Percentiles rank a stretch among this genome's conserved stretches.
phyloP scores from a whole-genome alignment of 30 jellyfish, hydroid and myxozoan genomes.

The Rhopilema esculentum region DNA sequence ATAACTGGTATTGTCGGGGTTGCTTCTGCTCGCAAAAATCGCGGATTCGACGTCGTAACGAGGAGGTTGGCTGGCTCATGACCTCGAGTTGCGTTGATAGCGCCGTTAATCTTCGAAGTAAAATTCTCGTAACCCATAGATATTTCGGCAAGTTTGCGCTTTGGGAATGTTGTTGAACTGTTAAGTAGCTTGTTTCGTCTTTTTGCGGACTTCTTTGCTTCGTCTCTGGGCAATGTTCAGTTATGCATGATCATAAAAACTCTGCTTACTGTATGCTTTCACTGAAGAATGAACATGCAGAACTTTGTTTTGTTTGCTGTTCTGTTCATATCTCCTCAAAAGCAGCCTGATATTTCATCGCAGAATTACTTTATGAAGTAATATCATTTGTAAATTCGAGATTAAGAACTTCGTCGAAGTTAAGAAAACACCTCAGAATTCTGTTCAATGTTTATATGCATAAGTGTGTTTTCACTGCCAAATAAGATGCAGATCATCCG shows the following conservation, averaged over 20 bases:
- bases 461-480: neutral
- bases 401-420: neutral
- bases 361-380: neutral
- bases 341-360: too few relatives aligned
- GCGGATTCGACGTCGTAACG: neutral
- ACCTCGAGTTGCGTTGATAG: neutral
- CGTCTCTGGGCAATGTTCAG: neutral
- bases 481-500: neutral
- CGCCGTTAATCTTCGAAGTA: too few relatives aligned
- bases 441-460: neutral
- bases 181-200: neutral
- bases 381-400: neutral
- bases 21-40: neutral
- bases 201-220: neutral
- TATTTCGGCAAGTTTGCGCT: neutral
- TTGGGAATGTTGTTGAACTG: neutral
- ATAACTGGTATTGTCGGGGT: conserved; percentile 39
- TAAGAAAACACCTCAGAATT: neutral
- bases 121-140: neutral
- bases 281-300: neutral
- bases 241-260: neutral
- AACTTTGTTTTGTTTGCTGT: neutral
- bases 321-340: neutral
- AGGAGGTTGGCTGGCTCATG: too few relatives aligned
- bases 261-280: neutral